Percentiles rank a stretch among this genome's conserved stretches.
Conservation (phyloP, 2,113 vertebrate species). For the Gadus macrocephalus region DNA sequence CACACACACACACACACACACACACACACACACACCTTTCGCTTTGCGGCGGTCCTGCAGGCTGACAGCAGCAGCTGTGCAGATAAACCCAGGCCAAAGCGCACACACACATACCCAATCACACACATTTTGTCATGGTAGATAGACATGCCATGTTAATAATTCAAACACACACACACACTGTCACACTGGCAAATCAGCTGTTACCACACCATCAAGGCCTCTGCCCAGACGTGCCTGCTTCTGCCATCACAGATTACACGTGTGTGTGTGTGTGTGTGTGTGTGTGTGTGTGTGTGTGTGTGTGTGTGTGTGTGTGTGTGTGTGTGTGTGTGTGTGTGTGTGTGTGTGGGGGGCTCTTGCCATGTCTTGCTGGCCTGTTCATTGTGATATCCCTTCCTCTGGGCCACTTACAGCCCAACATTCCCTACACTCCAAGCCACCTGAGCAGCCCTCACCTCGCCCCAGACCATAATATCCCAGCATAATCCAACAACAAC, state of each 20-base stretch:
- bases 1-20: slow-evolving; percentile 13
- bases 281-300: slow-evolving; percentile 15
- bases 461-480: too few relatives aligned
- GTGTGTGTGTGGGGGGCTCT: neutral
- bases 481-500: neutral
- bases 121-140: slow-evolving; percentile 47
- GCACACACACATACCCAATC: slow-evolving; percentile 27
- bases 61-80: slow-evolving; percentile 55
- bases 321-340: slow-evolving; percentile 19
- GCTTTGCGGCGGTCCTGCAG: slow-evolving; percentile 54
- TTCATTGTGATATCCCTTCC: slow-evolving; percentile 50
- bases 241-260: slow-evolving; percentile 64
- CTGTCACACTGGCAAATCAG: slow-evolving; percentile 54
- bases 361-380: slow-evolving; percentile 53
- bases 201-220: slow-evolving; percentile 62
- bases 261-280: slow-evolving; percentile 15
- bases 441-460: slow-evolving; percentile 11
- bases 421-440: slow-evolving; percentile 37
- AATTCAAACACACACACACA: slow-evolving; percentile 28
- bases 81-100: slow-evolving; percentile 58
- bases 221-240: slow-evolving; percentile 58
- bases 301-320: slow-evolving; percentile 13
- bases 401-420: slow-evolving; percentile 33
- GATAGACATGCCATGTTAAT: slow-evolving; percentile 27
- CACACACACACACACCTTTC: slow-evolving; percentile 13